Percentiles rank a stretch among this genome's conserved stretches.
These are phyloP conservation scores for Kobus ellipsiprymnus DNA, from an alignment of 2,113 vertebrate species.

Conservation along the genomic window DNA sequence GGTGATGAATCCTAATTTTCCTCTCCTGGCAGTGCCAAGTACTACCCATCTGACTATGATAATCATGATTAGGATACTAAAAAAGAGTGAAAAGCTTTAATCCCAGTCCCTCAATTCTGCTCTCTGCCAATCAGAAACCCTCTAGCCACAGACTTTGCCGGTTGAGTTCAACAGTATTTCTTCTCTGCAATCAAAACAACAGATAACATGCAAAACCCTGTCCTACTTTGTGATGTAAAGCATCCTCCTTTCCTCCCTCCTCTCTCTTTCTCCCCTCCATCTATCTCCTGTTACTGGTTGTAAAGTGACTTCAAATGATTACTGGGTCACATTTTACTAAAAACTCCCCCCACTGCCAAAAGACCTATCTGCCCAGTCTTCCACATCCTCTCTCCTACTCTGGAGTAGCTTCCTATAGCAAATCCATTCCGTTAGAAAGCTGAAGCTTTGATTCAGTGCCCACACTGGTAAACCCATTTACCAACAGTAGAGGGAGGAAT, in stretches of 20 bases:
- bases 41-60: neutral
- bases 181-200: neutral
- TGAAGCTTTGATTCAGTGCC: neutral
- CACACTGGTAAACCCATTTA: neutral
- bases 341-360: neutral
- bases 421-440: neutral
- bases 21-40: neutral
- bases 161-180: neutral
- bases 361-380: neutral
- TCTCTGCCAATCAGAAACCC: neutral
- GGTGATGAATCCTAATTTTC: conserved; percentile 1
- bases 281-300: neutral
- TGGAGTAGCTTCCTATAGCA: neutral
- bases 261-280: neutral
- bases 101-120: neutral
- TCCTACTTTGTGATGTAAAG: neutral
- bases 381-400: neutral
- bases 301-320: neutral
- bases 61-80: neutral
- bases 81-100: neutral
- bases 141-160: neutral
- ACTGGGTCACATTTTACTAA: neutral
- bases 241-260: neutral
- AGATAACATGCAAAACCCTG: neutral
- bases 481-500: neutral